Evolutionary conservation across 2,113 vertebrate genomes (phyloP).

Genomic region (Salvelinus fontinalis): DNA sequence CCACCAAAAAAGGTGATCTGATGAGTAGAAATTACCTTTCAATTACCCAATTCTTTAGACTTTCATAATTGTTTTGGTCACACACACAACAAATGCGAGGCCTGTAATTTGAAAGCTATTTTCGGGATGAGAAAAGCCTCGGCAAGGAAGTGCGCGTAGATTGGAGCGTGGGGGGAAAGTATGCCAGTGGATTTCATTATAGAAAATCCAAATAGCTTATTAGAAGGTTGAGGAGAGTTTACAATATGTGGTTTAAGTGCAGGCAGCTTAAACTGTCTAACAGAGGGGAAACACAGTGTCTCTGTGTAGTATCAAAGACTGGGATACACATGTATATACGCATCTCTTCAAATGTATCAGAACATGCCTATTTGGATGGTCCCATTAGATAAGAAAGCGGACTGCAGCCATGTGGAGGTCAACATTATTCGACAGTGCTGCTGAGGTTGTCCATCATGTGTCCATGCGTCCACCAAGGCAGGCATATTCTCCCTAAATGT

Average conservation of each 20-base stretch:
- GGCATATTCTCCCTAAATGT: not conserved
- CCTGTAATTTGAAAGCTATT: constrained; percentile 81
- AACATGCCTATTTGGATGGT: no score
- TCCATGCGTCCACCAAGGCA: not conserved
- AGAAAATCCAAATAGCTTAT: not conserved
- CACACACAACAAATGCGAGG: constrained; percentile 77
- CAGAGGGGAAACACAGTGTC: no score
- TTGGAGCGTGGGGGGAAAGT: constrained; percentile 59
- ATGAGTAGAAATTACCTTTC: constrained; percentile 89
- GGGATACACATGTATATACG: no score
- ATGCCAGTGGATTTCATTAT: constrained; percentile 81
- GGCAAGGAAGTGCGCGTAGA: constrained; percentile 45
- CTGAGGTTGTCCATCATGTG: not conserved
- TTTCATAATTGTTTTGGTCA: constrained; percentile 90
- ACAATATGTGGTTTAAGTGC: constrained; percentile 31
- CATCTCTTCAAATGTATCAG: no score
- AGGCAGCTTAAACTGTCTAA: no score
- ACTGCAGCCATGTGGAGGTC: not conserved
- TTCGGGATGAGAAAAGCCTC: constrained; percentile 47
- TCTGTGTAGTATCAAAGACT: no score
- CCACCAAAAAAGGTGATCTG: constrained; percentile 73
- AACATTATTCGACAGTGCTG: not conserved
- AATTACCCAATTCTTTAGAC: constrained; percentile 86
- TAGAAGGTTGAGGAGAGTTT: constrained; percentile 80
- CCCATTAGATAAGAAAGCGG: not conserved